These are phyloP conservation scores for Ibidorhyncha struthersii DNA, from an alignment of 2,113 vertebrate genomes.

Conservation along the genomic window DNA sequence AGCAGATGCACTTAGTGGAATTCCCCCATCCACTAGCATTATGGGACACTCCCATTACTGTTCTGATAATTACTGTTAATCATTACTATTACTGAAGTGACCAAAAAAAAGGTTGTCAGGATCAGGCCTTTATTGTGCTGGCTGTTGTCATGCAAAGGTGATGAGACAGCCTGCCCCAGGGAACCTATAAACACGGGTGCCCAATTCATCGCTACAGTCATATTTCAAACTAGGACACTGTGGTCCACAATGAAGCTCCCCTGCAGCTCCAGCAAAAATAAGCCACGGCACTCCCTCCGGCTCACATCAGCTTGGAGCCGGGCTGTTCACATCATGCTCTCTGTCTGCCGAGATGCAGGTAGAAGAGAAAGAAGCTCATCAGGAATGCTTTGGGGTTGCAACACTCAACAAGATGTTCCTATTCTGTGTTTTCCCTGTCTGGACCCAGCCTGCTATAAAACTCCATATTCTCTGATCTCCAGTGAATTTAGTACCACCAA, in stretches of 20 bases:
- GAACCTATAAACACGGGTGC: not conserved
- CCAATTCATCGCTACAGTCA: not conserved
- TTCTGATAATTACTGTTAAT: constrained; percentile 62
- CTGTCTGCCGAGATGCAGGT: not conserved
- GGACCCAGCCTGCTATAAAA: not conserved
- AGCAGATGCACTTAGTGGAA: constrained; percentile 57
- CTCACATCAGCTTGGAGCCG: not conserved
- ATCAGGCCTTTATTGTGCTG: not conserved
- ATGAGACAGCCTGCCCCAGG: constrained; percentile 44
- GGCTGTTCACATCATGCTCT: not conserved
- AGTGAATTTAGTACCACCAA: not conserved
- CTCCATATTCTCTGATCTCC: constrained; percentile 9
- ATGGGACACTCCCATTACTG: constrained; percentile 58
- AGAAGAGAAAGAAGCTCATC: not conserved
- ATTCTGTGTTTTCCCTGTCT: not conserved
- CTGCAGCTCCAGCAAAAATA: not conserved
- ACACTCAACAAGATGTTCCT: not conserved
- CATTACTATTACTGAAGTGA: constrained; percentile 43
- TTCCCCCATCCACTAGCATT: constrained; percentile 55
- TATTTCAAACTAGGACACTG: constrained; percentile 23
- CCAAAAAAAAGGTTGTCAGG: not conserved
- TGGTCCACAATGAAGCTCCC: not conserved
- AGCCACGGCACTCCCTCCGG: not conserved
- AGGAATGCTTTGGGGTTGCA: not conserved
- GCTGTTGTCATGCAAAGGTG: constrained; percentile 14